Base-by-base conservation (phyloP, 2,888 invertebrate species). In the Rhogogaster chlorosoma region DNA sequence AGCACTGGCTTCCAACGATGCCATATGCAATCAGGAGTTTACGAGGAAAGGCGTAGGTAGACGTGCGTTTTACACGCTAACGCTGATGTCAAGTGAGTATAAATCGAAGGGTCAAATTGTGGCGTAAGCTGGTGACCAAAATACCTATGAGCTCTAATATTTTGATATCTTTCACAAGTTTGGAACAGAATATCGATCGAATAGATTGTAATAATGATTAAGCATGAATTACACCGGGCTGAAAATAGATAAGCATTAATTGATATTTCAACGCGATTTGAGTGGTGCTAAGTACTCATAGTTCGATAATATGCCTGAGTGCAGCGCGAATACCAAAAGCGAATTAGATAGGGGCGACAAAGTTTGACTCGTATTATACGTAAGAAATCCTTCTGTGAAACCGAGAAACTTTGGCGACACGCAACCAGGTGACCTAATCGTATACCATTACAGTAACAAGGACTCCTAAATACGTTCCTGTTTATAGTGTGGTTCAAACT, bases 121-220 rank as follows among this genome's bases (percentile, higher is more conserved):
- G 32, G 18, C 32, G 53, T 7, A 15, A 53, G 53, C 49, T 32
- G 77, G 77, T 49, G 49, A 53, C 18, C 29, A 77, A 53, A 77
- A 53, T 77, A 6, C 49, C 22, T 45, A 49, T 45, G 15, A 1
- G 45, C 45, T 45, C 15, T 15, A 4, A 45, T 45, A n/a, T 32
- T 15, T 29, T 26, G 45, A 77, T 73, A 38, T 42, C 42, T 22
- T 42, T 73, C 12, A 32, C 77, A 36, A 53, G 22, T 38, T 38
- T 42, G n/a, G 26, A 73, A 73, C 42, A 53, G 53, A 77, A 77
- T 77, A 77, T 77, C 32, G 53, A 77, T 53, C 49, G 15, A 29
- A 49, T 53, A 53, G 9, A 45, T 45, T 32, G 53, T 29, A n/a
- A 77, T 49, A n/a, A 9, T 32, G 32, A 49, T 77, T 29, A 29